Base-by-base conservation (phyloP, 2,888 invertebrate species). In the Lithophane socia region DNA sequence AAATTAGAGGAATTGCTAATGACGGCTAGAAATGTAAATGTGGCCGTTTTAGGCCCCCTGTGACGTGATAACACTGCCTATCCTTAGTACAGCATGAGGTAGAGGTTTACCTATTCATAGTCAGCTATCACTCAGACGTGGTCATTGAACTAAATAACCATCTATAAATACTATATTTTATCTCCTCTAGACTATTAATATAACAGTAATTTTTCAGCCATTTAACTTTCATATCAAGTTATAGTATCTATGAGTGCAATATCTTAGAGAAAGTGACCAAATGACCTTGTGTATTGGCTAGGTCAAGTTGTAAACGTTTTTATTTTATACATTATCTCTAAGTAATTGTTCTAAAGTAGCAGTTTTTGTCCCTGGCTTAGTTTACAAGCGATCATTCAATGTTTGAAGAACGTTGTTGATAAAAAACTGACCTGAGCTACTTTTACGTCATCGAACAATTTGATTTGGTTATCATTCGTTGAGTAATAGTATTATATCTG, bases 321-420 rank as follows among this genome's bases (percentile, higher is more conserved):
- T 75, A 74, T 84, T 87, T 84, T 75, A 73, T 68, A 79, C 75
- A 78, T 78, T 75, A 56, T 71, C 67, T 77, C 67, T 77, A 24
- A 64, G 44, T 79, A 80, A 83, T 89, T 83, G 82, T 86, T 80
- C 79, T 77, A 81, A 77, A 49, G 75, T 52, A 72, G 65, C 68
- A 54, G 69, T 84, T 76, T 77, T 56, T 71, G 88, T 64, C 88
- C 87, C 77, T 87, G 87, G 81, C 88, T 79, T 78, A 87, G 77
- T 81, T 88, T 68, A 60, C 37, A 29, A 58, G 42, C 52, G 63
- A 54, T 73, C 79, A 83, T 83, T 88, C 79, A 87, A 81, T 85
- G 76, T 54, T 86, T 69, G 42, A 66, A 72, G 61, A 63, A 49
- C 71, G 13, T 56, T 66, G 21, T 64, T 66, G 18, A 18, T n/a